These are phyloP conservation scores for Synanthedon formicaeformis DNA, from an alignment of 2,888 invertebrate species.

Conservation along the genomic window DNA sequence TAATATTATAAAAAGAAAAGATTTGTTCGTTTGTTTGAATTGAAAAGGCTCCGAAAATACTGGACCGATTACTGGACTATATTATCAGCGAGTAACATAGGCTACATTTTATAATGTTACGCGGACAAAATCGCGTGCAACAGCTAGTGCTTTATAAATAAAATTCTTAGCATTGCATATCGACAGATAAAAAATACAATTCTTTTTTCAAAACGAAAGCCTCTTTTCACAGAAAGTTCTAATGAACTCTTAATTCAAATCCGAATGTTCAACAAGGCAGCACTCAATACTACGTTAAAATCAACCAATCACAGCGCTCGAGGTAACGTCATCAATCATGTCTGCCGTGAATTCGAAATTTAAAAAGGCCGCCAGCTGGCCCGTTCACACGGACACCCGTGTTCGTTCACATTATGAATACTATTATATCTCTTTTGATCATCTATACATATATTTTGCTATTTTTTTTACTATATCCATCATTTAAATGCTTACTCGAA, in stretches of 20 bases:
- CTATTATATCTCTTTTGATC: neutral
- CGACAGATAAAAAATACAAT: neutral
- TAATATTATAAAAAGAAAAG: too few relatives aligned
- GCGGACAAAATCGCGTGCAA: too few relatives aligned
- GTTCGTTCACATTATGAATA: neutral
- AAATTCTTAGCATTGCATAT: too few relatives aligned
- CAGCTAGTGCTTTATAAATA: too few relatives aligned
- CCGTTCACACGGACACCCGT: slow-evolving; percentile 9
- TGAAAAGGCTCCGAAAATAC: too few relatives aligned
- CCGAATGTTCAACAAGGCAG: slow-evolving; percentile 28
- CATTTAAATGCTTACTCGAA: too few relatives aligned
- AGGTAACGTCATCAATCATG: slow-evolving; percentile 43
- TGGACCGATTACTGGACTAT: too few relatives aligned
- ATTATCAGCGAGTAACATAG: too few relatives aligned
- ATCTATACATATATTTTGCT: too few relatives aligned
- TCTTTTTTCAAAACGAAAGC: slow-evolving; percentile 1
- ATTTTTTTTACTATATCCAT: too few relatives aligned
- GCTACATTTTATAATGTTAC: too few relatives aligned
- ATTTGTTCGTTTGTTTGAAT: too few relatives aligned
- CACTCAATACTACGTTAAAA: slow-evolving; percentile 32
- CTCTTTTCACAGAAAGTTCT: slow-evolving; percentile 2
- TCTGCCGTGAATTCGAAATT: slow-evolving; percentile 17
- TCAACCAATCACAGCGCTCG: slow-evolving; percentile 40
- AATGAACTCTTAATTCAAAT: slow-evolving; percentile 22
- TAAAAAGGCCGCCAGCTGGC: slow-evolving; percentile 12